A percentile compares a stretch with the other conserved stretches of the same genome.
These are phyloP conservation scores for Capitella teleta DNA, from an alignment of 1,140 invertebrate species.

Conservation along the genomic window DNA sequence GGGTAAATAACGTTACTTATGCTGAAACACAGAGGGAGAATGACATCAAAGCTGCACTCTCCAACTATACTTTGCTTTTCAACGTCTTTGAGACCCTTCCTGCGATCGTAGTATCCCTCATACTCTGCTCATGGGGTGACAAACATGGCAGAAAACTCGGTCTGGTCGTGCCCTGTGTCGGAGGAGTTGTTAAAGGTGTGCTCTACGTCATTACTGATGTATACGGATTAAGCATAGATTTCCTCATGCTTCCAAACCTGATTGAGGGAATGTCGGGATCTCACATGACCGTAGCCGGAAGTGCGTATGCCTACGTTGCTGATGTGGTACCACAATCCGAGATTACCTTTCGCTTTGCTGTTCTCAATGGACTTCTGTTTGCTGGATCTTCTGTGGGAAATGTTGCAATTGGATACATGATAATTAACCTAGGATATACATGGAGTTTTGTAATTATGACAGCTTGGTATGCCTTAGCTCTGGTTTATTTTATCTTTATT, in stretches of 20 bases:
- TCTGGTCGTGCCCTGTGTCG: not conserved
- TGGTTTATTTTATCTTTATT: too few relatives aligned
- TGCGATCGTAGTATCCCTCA: not conserved
- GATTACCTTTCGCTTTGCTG: not conserved
- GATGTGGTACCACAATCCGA: not conserved
- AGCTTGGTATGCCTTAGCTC: too few relatives aligned
- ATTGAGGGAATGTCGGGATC: conserved; percentile 1
- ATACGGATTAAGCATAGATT: not conserved
- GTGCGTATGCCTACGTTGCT: conserved; percentile 4
- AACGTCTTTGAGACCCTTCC: not conserved
- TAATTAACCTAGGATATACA: too few relatives aligned
- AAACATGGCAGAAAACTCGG: not conserved
- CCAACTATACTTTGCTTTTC: too few relatives aligned
- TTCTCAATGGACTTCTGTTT: not conserved
- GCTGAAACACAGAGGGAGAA: too few relatives aligned
- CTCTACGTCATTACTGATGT: not conserved
- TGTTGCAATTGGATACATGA: not conserved
- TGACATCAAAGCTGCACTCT: too few relatives aligned
- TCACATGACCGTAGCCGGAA: not conserved
- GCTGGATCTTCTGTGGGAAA: not conserved
- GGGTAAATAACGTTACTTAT: too few relatives aligned
- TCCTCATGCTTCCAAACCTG: not conserved
- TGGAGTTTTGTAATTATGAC: too few relatives aligned
- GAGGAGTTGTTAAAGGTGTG: not conserved
- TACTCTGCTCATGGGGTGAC: not conserved